phyloP scores from a whole-genome alignment of 2,888 invertebrate genomes.

The Allacma fusca region DNA sequence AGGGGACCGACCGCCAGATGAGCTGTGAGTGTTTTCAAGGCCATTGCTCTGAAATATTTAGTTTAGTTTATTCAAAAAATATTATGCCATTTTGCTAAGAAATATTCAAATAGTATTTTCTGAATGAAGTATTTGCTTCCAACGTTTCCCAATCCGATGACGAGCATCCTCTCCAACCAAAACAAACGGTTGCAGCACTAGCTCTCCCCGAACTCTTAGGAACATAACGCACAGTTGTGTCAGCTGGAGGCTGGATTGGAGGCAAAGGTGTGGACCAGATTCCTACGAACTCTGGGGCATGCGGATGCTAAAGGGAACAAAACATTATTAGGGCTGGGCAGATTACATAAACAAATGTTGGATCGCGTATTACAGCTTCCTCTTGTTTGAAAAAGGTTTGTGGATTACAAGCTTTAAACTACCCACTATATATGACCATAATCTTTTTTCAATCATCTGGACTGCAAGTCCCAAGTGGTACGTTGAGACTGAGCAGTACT shows the following conservation, averaged over 20 bases:
- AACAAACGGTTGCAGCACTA: conserved; percentile 54
- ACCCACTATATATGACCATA: too few species aligned
- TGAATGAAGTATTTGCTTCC: too few species aligned
- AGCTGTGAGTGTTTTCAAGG: conserved; percentile 59
- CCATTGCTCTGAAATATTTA: conserved; percentile 39
- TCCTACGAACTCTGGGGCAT: conserved; percentile 47
- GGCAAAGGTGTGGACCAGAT: conserved; percentile 55
- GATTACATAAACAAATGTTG: background rate
- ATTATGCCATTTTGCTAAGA: too few species aligned
- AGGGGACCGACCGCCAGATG: conserved; percentile 58
- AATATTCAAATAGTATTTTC: background rate
- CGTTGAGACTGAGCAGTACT: too few species aligned
- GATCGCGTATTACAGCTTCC: too few species aligned
- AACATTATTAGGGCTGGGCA: too few species aligned
- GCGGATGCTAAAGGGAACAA: conserved; percentile 36
- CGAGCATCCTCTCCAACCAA: conserved; percentile 59
- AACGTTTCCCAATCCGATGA: conserved; percentile 58
- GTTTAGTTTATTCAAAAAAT: background rate
- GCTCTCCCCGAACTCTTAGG: conserved; percentile 52
- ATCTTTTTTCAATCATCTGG: too few species aligned
- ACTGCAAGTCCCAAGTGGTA: too few species aligned
- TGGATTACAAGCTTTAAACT: too few species aligned
- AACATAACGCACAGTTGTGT: conserved; percentile 49
- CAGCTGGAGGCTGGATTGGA: conserved; percentile 26
- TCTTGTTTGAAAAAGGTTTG: too few species aligned